Evolutionary conservation across 1,140 invertebrate genomes (phyloP).

Genomic region (Papilio dardanus): DNA sequence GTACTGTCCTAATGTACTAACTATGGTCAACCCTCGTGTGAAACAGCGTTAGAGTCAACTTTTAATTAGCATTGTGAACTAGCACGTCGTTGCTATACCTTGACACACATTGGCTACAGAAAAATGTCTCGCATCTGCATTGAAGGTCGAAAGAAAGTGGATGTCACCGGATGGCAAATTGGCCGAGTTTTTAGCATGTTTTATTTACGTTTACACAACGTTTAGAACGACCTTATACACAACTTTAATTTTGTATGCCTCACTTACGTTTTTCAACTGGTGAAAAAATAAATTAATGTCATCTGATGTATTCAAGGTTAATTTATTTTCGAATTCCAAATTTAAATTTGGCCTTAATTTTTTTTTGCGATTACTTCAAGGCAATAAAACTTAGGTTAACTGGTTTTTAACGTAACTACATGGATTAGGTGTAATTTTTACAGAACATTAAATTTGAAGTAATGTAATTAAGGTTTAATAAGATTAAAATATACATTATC

Average conservation of each 20-base stretch:
- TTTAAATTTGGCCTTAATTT: background rate
- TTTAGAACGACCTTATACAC: background rate
- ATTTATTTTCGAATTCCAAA: constrained; percentile 5
- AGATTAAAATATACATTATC: background rate
- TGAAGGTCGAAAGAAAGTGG: constrained; percentile 56
- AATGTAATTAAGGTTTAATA: background rate
- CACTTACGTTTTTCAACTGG: background rate
- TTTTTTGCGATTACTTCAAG: constrained; percentile 9
- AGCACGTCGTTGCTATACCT: constrained; percentile 46
- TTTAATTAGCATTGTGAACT: constrained; percentile 40
- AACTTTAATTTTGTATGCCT: background rate
- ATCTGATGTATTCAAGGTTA: constrained; percentile 1
- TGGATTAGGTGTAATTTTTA: background rate
- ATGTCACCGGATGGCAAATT: constrained; percentile 57
- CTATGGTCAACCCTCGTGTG: background rate
- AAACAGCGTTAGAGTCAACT: constrained; percentile 8
- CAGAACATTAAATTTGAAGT: background rate
- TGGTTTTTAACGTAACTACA: background rate
- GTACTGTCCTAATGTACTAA: background rate
- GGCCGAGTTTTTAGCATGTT: constrained; percentile 42
- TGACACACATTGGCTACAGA: constrained; percentile 58
- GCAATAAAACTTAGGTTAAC: background rate
- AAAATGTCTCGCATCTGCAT: constrained; percentile 47
- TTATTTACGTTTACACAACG: constrained; percentile 48
- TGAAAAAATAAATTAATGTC: background rate